These are phyloP conservation scores for Spondyliosoma cantharus DNA, from an alignment of 2,797 vertebrate genomes.

Conservation along the genomic window DNA sequence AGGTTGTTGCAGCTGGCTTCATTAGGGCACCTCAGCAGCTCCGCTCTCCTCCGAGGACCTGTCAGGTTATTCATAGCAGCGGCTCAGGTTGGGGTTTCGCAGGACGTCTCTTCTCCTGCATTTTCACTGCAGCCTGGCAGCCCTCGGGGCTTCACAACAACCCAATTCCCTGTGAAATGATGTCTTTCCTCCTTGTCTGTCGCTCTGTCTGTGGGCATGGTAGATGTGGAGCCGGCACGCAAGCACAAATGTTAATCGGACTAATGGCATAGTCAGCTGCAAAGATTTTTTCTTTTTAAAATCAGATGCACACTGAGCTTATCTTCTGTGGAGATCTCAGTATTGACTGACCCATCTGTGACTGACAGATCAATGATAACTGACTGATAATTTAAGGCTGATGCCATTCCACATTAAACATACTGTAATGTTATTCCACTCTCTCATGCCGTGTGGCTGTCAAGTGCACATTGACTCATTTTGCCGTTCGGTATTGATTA, in stretches of 20 bases:
- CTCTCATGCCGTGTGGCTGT: constrained; percentile 3
- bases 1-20: constrained; percentile 63
- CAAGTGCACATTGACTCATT: constrained; percentile 32
- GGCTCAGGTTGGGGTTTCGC: constrained; percentile 61
- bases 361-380: constrained; percentile 24
- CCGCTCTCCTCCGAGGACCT: constrained; percentile 62
- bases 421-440: constrained; percentile 18
- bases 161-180: constrained; percentile 59
- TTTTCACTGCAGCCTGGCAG: constrained; percentile 55
- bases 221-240: constrained; percentile 24
- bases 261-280: constrained; percentile 45
- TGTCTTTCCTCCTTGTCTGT: constrained; percentile 29
- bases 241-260: constrained; percentile 26
- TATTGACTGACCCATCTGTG: constrained; percentile 54
- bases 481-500: constrained; percentile 56
- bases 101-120: constrained; percentile 52
- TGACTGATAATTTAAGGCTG: constrained; percentile 28
- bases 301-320: constrained; percentile 7
- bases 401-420: constrained; percentile 16
- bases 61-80: constrained; percentile 79
- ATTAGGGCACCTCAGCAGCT: constrained; percentile 65
- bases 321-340: constrained; percentile 39
- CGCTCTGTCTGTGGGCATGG: background rate
- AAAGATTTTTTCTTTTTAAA: constrained; percentile 11
- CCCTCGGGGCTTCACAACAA: constrained; percentile 54